phyloP scores from a whole-genome alignment of 2,888 invertebrate species.

The Glyphotaelius pellucidus region DNA sequence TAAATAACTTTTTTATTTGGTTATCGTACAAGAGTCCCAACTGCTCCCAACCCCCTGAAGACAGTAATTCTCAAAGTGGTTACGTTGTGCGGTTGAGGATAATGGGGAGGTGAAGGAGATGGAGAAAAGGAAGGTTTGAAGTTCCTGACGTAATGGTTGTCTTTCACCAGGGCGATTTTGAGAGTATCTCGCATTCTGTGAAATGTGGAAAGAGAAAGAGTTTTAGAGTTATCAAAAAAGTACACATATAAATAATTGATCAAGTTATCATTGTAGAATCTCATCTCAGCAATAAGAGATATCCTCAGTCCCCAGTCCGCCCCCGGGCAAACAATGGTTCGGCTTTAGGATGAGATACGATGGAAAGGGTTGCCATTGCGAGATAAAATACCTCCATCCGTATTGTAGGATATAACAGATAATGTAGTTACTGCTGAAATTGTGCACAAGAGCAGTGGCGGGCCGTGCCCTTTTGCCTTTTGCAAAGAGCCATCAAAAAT shows the following conservation, averaged over 20 bases:
- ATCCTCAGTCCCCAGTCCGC: constrained; percentile 24
- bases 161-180: no score
- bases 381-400: constrained; percentile 58
- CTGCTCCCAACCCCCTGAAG: no score
- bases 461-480: neutral
- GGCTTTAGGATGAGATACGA: constrained; percentile 55
- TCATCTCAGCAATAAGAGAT: neutral
- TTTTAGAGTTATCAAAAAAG: neutral
- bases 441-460: constrained; percentile 56
- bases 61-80: no score
- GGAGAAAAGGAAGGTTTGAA: no score
- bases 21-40: no score
- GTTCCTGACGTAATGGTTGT: no score
- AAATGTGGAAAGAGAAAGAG: neutral
- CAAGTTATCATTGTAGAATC: neutral
- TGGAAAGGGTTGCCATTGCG: constrained; percentile 57
- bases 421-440: constrained; percentile 65
- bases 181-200: no score
- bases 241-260: neutral
- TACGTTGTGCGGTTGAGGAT: no score
- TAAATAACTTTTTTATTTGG: no score
- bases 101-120: no score
- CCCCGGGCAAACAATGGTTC: constrained; percentile 40
- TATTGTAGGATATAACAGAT: constrained; percentile 59
- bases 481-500: no score